Evolutionary conservation across 2,797 vertebrate genomes (phyloP), one percentile per base, ranked within the genome.

Genomic region (Microctenopoma lineatum): DNA sequence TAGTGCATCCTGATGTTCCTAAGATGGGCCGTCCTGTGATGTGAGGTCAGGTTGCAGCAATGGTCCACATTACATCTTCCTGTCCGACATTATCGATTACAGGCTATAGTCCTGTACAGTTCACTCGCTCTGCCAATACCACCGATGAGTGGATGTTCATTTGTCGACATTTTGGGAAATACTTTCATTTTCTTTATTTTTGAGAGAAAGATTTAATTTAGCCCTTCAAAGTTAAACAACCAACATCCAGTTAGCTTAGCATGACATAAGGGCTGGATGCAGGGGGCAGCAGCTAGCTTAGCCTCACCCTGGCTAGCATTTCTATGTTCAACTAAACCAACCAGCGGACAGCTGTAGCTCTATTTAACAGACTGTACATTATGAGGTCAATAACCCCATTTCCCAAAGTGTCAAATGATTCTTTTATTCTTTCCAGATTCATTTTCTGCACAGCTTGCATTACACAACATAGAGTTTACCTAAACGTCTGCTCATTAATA

Each of bases 1-100:
- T 63, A 94, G 93, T 65, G 46, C 86, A 87, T 83, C 85, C 87
- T 58, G 93, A 95, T 18, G 39, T 52, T 68, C 50, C 87, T 29
- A 93, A 92, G 84, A 83, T 64, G 60, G 86, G 87, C 27, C 87
- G 91, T 6, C 67, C 90, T 41, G 85, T 93, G 76, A 94, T 92
- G 82, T 94, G 86, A 93, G 52, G 46, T 44, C n/a, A 26, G 29
- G 27, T 51, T 66, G 53, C 54, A 44, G 38, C 15, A 7, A 27
- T 26, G 52, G 32, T 68, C 34, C 7, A 10, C 55, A 44, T 46
- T 54, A 25, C 65, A 66, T 26, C 70, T 78, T 74, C 54, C 68
- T 48, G 50, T 44, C 48, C 48, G 59, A 59, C 73, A 69, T 51
- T 59, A 47, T 58, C n/a, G 52, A 63, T 45, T 13, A 15, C 21